Evolutionary conservation across 1,140 invertebrate species (phyloP), one percentile per base, ranked within the genome.

Genomic region (Lanistes nyassanus): DNA sequence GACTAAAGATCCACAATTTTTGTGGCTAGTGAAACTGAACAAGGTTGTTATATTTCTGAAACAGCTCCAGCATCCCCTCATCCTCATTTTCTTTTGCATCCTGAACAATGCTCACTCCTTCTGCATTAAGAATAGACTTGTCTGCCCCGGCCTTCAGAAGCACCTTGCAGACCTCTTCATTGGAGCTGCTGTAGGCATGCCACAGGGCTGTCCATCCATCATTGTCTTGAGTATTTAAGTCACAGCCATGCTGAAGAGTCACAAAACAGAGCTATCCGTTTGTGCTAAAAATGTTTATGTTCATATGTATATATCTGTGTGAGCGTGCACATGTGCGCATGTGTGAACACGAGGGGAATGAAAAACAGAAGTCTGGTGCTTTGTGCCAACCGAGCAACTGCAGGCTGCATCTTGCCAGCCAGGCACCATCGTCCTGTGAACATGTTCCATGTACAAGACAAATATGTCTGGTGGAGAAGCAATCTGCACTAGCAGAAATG

Each of bases 101-200:
- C 16, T 83, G 72, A 36, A 84, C 55, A 7, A 82, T 72, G n/a
- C 81, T 80, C 34, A 80, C 79, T 58, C 84, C 83, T 69, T 85
- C 84, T 9, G 84, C 81, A 71, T 81, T 81, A 4, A 69, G 72
- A 16, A 83, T 55, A 29, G 78, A 78, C 65, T 82, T 84, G 66
- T 82, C 75, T 34, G 84, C 81, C 23, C 84, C 83, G 21, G 81
- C 80, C 66, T 79, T 83, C 3, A 85, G 78, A 16, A 85, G 75
- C 34, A 84, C 74, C 34, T 75, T 80, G 76, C 70, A 60, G 56
- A 72, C 76, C 39, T 83, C 78, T 26, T 78, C 78, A 70, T 79
- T 81, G 71, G 76, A 81, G 39, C 81, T 83, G 53, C 79, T 81
- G 70, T 81, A 80, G 6, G 81, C 82, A 58, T 83, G 78, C 82